Evolutionary conservation across 2,797 vertebrate genomes (phyloP), one percentile per base, ranked within the genome.

Genomic region (Poecilia picta): DNA sequence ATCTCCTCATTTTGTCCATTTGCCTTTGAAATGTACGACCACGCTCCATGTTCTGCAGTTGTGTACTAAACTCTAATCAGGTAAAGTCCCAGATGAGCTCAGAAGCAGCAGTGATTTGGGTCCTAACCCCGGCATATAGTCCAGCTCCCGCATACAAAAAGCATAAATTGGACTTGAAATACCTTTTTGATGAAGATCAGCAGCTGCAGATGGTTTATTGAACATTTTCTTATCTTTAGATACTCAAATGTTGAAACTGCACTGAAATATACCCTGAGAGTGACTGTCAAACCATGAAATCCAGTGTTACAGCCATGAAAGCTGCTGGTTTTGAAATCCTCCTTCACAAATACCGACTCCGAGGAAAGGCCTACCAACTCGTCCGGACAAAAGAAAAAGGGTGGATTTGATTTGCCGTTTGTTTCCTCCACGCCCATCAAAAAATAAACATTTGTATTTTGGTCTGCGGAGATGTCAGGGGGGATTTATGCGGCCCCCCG

Each of bases 381-480:
- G 28, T 78, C 78, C 78, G 15, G 31, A 51, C 28, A 55, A 73
- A 49, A n/a, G 72, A 82, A 82, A 83, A 76, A 72, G 6, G 53
- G 1, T 23, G 13, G 36, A 73, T 81, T 80, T 76, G 66, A 86
- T 89, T 89, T 75, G 45, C 77, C 0, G 1, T 81, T 78, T 81
- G 74, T 51, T 4, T 8, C 28, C 41, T 66, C 3, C 41, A 46
- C 59, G 2, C 31, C 51, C 53, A 70, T 85, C 46, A 76, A 84
- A 91, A 62, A 89, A 84, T 43, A 83, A 91, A 92, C 86, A 91
- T 89, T 86, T 87, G 85, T 89, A 79, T 91, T 90, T 87, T 74
- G 25, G 47, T 80, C 75, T 16, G 41, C 53, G 73, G 77, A 89
- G 85, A 87, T 80, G 85, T 91, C 91, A 88, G 68, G 84, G 85